Base-by-base conservation (phyloP, 2,888 invertebrate species). In the Podabrus alpinus region DNA sequence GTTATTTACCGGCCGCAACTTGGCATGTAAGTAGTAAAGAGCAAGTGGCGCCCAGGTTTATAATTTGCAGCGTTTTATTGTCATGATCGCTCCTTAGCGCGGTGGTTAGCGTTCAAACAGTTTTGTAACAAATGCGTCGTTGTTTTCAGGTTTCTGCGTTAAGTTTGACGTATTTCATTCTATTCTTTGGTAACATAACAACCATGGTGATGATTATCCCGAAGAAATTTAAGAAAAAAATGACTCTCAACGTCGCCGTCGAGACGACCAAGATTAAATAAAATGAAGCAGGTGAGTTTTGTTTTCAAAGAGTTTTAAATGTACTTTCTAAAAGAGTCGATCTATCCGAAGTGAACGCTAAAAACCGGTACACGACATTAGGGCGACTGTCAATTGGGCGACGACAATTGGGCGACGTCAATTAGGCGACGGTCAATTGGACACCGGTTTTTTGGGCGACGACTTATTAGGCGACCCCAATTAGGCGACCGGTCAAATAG, bases 171-270 rank as follows among this genome's bases (percentile, higher is more conserved):
- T 98, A 98, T 88, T 91, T 97, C 79, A 86, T 94, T 74, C 90
- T 99, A 71, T 97, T 97, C 87, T 89, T 95, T 83, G 98, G 98
- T 64, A 99, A 99, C 88, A 92, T 92, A 59, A 91, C 92, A 62
- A 98, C 98, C 15, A 97, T 97, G 0, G 90, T 95, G 77, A 90
- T 94, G 89, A 96, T 98, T 71, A 94, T 98, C 81, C 95, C 96
- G 29, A 95, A 97, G 88, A 98, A 98, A 87, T 89, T 92, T 25
- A 68, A 79, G 70, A 93, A 94, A 85, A 91, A 91, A 21, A 64
- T 64, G n/a, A n/a, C n/a, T n/a, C n/a, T 64, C 3, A 45, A n/a
- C n/a, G n/a, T 45, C 45, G n/a, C 1, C 45, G n/a, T 7, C 3
- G n/a, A n/a, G 0, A n/a, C n/a, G 5, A n/a, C 45, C n/a, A 7